These are phyloP conservation scores for Mycogona germanica DNA, from an alignment of 2,888 invertebrate species.

Conservation along the genomic window DNA sequence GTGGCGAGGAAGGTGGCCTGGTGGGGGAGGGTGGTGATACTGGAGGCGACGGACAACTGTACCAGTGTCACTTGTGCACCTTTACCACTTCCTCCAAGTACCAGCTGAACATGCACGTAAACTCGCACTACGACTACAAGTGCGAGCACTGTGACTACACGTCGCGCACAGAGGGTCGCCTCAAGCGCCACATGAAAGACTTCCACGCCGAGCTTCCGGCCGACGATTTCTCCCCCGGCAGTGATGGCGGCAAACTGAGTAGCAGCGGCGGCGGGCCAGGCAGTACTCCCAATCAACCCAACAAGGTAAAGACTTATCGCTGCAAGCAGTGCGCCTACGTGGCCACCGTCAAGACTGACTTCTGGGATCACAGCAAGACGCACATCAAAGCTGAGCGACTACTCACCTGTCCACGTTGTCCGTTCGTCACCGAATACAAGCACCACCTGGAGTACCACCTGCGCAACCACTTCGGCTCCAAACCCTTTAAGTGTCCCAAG, in stretches of 20 bases:
- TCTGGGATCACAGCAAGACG: slow-evolving; percentile 77
- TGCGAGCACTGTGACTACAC: slow-evolving; percentile 43
- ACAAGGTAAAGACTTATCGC: slow-evolving; percentile 69
- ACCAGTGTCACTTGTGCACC: slow-evolving; percentile 42
- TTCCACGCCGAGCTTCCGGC: slow-evolving; percentile 32
- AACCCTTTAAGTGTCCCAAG: slow-evolving; percentile 86
- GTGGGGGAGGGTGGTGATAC: slow-evolving; percentile 16
- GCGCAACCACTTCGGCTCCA: slow-evolving; percentile 85
- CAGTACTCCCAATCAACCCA: slow-evolving; percentile 61
- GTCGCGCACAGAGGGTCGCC: slow-evolving; percentile 40
- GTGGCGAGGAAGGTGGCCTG: slow-evolving; percentile 18
- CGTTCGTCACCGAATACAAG: slow-evolving; percentile 97
- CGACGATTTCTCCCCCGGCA: slow-evolving; percentile 32
- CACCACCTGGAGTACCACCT: slow-evolving; percentile 97
- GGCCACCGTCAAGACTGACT: slow-evolving; percentile 75
- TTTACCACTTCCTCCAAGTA: slow-evolving; percentile 37
- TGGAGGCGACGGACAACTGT: slow-evolving; percentile 23
- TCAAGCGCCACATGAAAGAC: slow-evolving; percentile 38
- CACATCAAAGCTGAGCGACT: slow-evolving; percentile 92
- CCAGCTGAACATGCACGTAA: slow-evolving; percentile 43
- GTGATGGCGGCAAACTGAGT: slow-evolving; percentile 15
- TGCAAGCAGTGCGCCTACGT: slow-evolving; percentile 86
- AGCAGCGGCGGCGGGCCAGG: slow-evolving; percentile 44
- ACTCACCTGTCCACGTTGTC: slow-evolving; percentile 79
- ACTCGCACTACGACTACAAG: slow-evolving; percentile 42